These are phyloP conservation scores for Malurus cyaneus DNA, from an alignment of 2,113 vertebrate genomes.

Conservation along the genomic window DNA sequence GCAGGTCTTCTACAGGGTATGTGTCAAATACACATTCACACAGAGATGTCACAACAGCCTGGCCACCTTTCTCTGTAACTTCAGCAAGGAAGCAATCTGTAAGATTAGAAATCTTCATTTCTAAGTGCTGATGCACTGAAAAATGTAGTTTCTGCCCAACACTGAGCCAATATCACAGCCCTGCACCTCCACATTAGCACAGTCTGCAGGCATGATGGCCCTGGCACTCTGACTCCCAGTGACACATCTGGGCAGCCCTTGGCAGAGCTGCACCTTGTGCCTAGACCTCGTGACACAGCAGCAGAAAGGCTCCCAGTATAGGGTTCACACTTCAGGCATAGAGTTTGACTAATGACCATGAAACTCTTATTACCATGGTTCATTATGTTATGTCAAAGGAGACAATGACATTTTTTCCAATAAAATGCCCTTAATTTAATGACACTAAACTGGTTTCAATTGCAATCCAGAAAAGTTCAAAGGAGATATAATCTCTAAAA, in stretches of 20 bases:
- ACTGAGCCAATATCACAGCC: not conserved
- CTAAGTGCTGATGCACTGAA: not conserved
- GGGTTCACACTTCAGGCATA: not conserved
- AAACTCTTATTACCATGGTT: not conserved
- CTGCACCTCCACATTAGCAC: not conserved
- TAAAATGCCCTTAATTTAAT: constrained; percentile 6
- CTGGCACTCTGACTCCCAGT: not conserved
- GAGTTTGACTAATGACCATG: not conserved
- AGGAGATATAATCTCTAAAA: not conserved
- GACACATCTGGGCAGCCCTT: rapidly evolving
- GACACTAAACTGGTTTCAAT: not conserved
- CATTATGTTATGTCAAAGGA: not conserved
- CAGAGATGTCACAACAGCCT: not conserved
- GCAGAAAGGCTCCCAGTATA: not conserved
- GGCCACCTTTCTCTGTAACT: not conserved
- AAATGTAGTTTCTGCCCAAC: not conserved
- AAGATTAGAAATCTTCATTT: not conserved
- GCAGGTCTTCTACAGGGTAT: not conserved
- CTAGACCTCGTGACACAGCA: not conserved
- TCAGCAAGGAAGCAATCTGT: not conserved
- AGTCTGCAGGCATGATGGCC: not conserved
- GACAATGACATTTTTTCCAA: not conserved
- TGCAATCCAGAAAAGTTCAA: not conserved
- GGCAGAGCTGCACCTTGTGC: rapidly evolving
- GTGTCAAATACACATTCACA: not conserved